A percentile compares a stretch with the other conserved stretches of the same genome.
These are phyloP conservation scores for Coregonus sp. DNA, from an alignment of 2,797 vertebrate species.

Conservation along the genomic window DNA sequence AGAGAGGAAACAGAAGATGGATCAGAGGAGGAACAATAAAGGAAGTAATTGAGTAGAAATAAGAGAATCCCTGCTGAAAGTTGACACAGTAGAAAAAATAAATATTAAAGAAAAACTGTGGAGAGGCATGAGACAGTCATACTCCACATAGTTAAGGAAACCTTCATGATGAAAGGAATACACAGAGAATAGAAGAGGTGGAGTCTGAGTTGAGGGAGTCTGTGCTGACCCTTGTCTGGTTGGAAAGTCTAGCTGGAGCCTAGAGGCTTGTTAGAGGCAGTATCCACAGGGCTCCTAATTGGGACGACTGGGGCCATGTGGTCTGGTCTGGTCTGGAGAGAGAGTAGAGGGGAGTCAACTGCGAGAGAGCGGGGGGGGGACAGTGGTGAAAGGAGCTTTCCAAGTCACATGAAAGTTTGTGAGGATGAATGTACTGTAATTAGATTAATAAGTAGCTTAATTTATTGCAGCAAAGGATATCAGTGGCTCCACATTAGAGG, in stretches of 20 bases:
- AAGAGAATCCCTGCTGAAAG: not conserved
- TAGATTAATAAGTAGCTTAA: constrained; percentile 99
- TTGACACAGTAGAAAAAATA: constrained; percentile 1
- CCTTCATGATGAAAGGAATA: constrained; percentile 24
- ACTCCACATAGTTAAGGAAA: constrained; percentile 6
- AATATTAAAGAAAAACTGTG: constrained; percentile 4
- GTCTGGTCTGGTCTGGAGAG: constrained; percentile 57
- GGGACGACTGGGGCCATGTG: constrained; percentile 84
- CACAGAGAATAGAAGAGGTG: constrained; percentile 44
- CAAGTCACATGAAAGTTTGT: constrained; percentile 99
- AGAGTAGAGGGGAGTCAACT: constrained; percentile 38
- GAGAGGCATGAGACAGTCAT: not conserved
- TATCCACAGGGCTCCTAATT: constrained; percentile 94
- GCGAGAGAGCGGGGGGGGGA: constrained; percentile 65
- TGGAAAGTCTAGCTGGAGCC: constrained; percentile 78
- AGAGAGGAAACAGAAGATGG: too few species aligned
- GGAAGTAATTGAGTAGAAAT: constrained; percentile 7
- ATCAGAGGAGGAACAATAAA: not conserved
- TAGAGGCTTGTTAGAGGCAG: constrained; percentile 72
- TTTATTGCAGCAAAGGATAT: constrained; percentile 98
- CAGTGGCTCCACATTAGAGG: constrained; percentile 95
- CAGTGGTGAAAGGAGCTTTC: constrained; percentile 87
- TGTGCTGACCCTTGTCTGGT: constrained; percentile 48
- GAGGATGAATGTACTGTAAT: constrained; percentile 97
- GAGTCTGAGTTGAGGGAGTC: constrained; percentile 39